phyloP scores from a whole-genome alignment of 1,140 invertebrate genomes.

The Danaus melanippus region DNA sequence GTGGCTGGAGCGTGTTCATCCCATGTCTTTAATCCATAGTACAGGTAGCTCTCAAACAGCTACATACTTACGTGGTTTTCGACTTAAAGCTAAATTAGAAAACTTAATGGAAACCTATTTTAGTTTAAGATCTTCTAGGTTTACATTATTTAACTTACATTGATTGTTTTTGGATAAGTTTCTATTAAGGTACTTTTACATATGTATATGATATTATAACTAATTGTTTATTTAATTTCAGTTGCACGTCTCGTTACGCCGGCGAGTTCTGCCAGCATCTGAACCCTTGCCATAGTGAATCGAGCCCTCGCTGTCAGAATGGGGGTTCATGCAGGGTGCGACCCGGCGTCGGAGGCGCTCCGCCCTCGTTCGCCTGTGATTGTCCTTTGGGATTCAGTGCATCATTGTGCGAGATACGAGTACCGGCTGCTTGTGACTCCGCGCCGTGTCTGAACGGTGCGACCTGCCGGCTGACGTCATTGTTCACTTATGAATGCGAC shows the following conservation, averaged over 20 bases:
- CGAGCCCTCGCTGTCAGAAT: constrained; percentile 87
- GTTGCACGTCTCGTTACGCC: constrained; percentile 91
- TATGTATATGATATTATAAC: too few species aligned
- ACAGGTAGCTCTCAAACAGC: constrained; percentile 10
- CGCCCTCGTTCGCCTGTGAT: constrained; percentile 86
- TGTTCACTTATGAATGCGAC: constrained; percentile 86
- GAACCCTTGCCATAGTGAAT: constrained; percentile 92
- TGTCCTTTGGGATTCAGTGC: constrained; percentile 94
- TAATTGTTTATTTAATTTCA: constrained; percentile 74
- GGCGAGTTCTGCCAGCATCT: constrained; percentile 95
- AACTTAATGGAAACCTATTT: constrained; percentile 5
- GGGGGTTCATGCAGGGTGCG: constrained; percentile 91
- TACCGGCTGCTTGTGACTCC: constrained; percentile 92
- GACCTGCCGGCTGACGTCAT: constrained; percentile 82
- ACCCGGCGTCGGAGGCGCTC: constrained; percentile 75
- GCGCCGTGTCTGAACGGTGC: constrained; percentile 90
- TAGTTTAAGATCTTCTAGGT: background rate
- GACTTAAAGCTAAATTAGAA: constrained; percentile 9
- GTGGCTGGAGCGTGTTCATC: constrained; percentile 16
- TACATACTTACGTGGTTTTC: constrained; percentile 14
- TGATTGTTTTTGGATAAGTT: background rate
- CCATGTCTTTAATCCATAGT: constrained; percentile 8
- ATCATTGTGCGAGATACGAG: constrained; percentile 91
- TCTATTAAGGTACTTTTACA: too few species aligned
- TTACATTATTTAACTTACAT: background rate